phyloP scores from a whole-genome alignment of 2,113 vertebrate genomes.

The Laterallus jamaicensis region DNA sequence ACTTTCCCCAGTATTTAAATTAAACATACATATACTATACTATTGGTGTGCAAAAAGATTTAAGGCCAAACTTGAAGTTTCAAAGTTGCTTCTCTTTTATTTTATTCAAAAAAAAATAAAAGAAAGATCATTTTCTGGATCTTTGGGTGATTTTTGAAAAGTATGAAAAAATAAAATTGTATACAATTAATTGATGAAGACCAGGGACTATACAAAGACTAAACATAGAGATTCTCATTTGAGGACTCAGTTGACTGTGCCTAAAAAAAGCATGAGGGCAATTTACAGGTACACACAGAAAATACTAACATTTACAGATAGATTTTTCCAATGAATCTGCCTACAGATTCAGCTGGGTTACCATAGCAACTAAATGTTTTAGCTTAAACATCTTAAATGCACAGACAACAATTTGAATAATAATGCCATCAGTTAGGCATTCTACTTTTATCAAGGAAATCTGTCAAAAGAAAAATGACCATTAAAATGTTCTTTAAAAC shows the following conservation, averaged over 20 bases:
- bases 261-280: neutral
- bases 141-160: neutral
- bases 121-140: neutral
- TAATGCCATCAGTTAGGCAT: neutral
- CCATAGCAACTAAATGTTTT: constrained; percentile 58
- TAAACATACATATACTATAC: neutral
- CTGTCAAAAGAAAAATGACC: neutral
- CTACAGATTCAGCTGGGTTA: constrained; percentile 35
- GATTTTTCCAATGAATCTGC: constrained; percentile 20
- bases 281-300: constrained; percentile 18
- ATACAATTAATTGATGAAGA: neutral
- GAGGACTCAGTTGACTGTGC: neutral
- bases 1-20: neutral
- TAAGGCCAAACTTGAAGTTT: neutral
- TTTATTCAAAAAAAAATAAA: neutral
- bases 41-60: neutral
- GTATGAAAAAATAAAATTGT: neutral
- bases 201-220: neutral
- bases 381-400: constrained; percentile 39
- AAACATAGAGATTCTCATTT: neutral
- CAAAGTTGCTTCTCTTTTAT: neutral
- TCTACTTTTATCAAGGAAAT: constrained; percentile 5
- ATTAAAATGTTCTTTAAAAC: constrained; percentile 28
- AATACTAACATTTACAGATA: constrained; percentile 14
- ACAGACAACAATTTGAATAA: constrained; percentile 54